Conservation (phyloP, 2,113 vertebrate species). For the Trichechus manatus region DNA sequence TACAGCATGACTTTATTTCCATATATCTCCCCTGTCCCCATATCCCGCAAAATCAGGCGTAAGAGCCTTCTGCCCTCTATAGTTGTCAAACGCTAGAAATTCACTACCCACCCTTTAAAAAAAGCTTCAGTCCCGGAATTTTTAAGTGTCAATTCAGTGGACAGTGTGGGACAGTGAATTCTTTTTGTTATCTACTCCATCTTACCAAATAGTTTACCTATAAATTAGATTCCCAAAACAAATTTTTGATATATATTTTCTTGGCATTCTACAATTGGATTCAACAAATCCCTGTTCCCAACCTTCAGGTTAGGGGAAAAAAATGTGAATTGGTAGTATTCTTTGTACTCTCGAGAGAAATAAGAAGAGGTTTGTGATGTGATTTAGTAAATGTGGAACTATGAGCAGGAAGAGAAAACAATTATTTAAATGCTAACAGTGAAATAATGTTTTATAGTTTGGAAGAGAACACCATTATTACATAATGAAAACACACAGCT, state of each 20-base stretch:
- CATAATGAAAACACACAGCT: conserved; percentile 45
- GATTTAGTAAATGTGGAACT: conserved; percentile 68
- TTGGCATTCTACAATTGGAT: conserved; percentile 63
- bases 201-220: conserved; percentile 71
- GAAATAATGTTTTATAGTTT: conserved; percentile 71
- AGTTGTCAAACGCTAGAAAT: conserved; percentile 18
- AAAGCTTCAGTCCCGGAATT: conserved; percentile 1
- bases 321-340: conserved; percentile 75
- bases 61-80: neutral
- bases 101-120: neutral
- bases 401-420: conserved; percentile 83
- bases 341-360: conserved; percentile 84
- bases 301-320: conserved; percentile 57
- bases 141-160: conserved; percentile 58
- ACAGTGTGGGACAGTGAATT: conserved; percentile 59
- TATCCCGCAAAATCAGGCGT: neutral
- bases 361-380: conserved; percentile 84
- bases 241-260: conserved; percentile 78
- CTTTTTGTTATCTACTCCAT: conserved; percentile 75
- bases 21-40: neutral
- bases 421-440: conserved; percentile 80
- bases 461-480: conserved; percentile 32
- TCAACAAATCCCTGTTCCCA: conserved; percentile 37
- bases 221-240: conserved; percentile 74
- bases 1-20: conserved; percentile 16